Conservation (phyloP, 2,797 vertebrate species). For the Psittacula echo region DNA sequence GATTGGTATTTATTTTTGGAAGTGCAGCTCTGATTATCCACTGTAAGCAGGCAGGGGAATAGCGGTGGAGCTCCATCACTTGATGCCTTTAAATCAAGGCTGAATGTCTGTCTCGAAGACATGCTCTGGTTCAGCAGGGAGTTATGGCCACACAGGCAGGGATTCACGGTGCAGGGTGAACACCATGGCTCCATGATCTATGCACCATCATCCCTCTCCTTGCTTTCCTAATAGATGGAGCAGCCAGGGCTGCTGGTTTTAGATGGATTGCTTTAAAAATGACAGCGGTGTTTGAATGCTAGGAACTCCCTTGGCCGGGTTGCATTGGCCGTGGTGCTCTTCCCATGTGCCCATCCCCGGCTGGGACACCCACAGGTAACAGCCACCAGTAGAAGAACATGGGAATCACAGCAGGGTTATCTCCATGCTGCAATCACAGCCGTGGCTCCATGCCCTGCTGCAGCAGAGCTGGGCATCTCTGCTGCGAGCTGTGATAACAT, state of each 20-base stretch:
- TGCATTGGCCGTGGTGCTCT: accelerated
- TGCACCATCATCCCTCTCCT: accelerated
- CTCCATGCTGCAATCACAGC: accelerated
- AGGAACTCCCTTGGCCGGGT: not conserved
- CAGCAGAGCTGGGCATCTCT: not conserved
- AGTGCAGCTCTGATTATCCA: not conserved
- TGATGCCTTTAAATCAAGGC: not conserved
- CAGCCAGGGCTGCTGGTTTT: not conserved
- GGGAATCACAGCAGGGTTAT: accelerated
- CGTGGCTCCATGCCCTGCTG: not conserved
- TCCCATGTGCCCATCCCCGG: accelerated
- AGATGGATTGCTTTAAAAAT: not conserved
- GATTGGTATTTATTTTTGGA: not conserved
- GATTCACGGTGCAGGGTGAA: accelerated
- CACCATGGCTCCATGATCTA: accelerated
- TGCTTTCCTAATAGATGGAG: not conserved
- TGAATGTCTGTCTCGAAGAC: not conserved
- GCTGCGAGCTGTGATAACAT: accelerated
- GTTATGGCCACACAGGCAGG: not conserved
- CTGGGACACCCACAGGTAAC: not conserved
- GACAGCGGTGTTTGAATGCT: not conserved
- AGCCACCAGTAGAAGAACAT: accelerated
- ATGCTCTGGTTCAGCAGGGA: not conserved
- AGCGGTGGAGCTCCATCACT: not conserved
- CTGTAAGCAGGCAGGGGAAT: not conserved